Base-by-base conservation (phyloP, 2,113 vertebrate genomes). In the Pterocles gutturalis region DNA sequence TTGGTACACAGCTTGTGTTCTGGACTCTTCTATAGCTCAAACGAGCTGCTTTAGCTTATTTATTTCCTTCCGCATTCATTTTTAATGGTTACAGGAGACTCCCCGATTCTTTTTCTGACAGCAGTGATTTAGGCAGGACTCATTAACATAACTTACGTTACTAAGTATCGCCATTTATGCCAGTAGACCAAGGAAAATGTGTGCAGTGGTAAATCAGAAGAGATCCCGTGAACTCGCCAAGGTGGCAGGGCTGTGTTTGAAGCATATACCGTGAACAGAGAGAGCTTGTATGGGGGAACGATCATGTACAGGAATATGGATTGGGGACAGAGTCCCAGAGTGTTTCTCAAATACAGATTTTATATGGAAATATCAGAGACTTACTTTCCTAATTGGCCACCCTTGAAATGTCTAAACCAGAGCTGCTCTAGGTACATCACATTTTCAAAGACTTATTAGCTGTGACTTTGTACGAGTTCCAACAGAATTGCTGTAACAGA, bases 1-100 rank as follows among this genome's bases (percentile, higher is more conserved):
- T 66, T 14, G 70, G 67, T 89, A 91, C 95, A 90, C 84, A 93
- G 97, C 97, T 98, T 97, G 98, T 93, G 96, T 98, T 97, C 97
- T 92, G 17, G 58, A 97, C 96, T 81, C 83, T 96, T 98, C 97
- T 96, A 95, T 96, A 53, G 89, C 95, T 77, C 93, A 87, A 87
- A 96, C 24, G 83, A 97, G 92, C 93, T 92, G 83, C 70, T 96
- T 77, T 81, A 58, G 75, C 89, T 96, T 97, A 92, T 97, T 97
- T 96, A 96, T 96, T 96, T 91, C 78, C 62, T 75, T 90, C 72
- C 86, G 96, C 87, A 94, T 95, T 97, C 83, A 95, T 94, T 97
- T 97, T 95, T 97, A 96, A 97, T 96, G 89, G 53, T 82, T 91
- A 19, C 82, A 60, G 81, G 88, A 93, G 83, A 12, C 78, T 95